Percentiles rank a stretch among this genome's conserved stretches.
Conservation (phyloP, 2,888 invertebrate genomes). For the Leuctra nigra region DNA sequence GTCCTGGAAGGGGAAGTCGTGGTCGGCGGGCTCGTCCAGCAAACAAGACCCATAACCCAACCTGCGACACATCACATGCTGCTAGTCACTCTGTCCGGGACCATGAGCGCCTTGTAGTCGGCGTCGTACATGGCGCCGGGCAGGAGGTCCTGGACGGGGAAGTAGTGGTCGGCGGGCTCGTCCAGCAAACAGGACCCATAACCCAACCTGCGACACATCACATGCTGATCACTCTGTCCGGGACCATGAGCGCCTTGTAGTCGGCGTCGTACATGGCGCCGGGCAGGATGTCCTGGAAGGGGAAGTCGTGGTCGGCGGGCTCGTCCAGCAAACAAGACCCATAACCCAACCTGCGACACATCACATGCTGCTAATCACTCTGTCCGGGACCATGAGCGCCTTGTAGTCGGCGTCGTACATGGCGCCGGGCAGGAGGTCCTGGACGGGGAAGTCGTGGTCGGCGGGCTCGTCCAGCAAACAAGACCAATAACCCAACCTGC, state of each 20-base stretch:
- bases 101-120: conserved; percentile 55
- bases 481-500: conserved; percentile 56
- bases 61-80: conserved; percentile 36
- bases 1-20: conserved; percentile 48
- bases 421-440: conserved; percentile 54
- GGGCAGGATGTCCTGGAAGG: conserved; percentile 51
- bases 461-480: conserved; percentile 58
- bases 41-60: conserved; percentile 59
- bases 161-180: conserved; percentile 50
- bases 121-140: conserved; percentile 62
- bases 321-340: conserved; percentile 59
- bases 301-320: conserved; percentile 49
- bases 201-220: conserved; percentile 45
- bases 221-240: too few relatives aligned
- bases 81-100: too few relatives aligned
- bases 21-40: conserved; percentile 53
- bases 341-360: conserved; percentile 56
- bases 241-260: conserved; percentile 42
- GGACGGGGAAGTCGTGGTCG: conserved; percentile 48
- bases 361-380: too few relatives aligned
- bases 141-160: conserved; percentile 49
- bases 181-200: conserved; percentile 60
- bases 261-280: conserved; percentile 61
- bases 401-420: conserved; percentile 60
- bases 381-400: too few relatives aligned